Conservation (phyloP, 2,888 invertebrate genomes). For the Tanaodytes sp. region DNA sequence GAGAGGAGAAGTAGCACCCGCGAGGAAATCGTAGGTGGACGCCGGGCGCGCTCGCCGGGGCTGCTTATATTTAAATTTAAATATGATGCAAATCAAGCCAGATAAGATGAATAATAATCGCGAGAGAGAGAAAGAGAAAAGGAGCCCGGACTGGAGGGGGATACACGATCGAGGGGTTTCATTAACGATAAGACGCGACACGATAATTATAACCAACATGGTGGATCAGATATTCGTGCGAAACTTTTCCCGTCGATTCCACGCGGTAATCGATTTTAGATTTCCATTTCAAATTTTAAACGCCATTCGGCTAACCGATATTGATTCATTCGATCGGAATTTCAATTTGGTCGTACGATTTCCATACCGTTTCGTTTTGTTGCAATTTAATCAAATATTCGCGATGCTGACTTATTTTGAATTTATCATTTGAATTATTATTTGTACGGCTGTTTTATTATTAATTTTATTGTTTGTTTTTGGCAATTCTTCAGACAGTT, state of each 20-base stretch:
- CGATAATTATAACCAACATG: constrained; percentile 44
- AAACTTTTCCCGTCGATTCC: constrained; percentile 11
- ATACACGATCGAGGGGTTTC: constrained; percentile 50
- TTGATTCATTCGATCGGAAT: too few relatives aligned
- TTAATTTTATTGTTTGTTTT: too few relatives aligned
- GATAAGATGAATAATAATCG: constrained; percentile 71
- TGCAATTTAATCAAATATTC: too few relatives aligned
- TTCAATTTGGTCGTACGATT: too few relatives aligned
- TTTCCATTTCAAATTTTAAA: too few relatives aligned
- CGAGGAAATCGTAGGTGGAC: constrained; percentile 48
- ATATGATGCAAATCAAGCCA: constrained; percentile 69
- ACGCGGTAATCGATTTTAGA: too few relatives aligned
- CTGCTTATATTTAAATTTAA: constrained; percentile 65
- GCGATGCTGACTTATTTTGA: too few relatives aligned
- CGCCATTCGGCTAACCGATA: too few relatives aligned
- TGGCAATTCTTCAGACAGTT: too few relatives aligned
- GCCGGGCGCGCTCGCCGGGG: constrained; percentile 45
- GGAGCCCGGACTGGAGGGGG: constrained; percentile 41
- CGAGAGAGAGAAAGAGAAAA: constrained; percentile 32
- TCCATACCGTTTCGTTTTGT: too few relatives aligned
- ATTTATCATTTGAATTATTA: too few relatives aligned
- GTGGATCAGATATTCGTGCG: constrained; percentile 27
- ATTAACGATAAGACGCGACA: constrained; percentile 60
- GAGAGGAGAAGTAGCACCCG: constrained; percentile 54
- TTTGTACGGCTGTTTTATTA: too few relatives aligned